Percentiles rank a stretch among this genome's conserved stretches.
phyloP scores from a whole-genome alignment of 2,113 vertebrate species.

The Plectropomus leopardus region DNA sequence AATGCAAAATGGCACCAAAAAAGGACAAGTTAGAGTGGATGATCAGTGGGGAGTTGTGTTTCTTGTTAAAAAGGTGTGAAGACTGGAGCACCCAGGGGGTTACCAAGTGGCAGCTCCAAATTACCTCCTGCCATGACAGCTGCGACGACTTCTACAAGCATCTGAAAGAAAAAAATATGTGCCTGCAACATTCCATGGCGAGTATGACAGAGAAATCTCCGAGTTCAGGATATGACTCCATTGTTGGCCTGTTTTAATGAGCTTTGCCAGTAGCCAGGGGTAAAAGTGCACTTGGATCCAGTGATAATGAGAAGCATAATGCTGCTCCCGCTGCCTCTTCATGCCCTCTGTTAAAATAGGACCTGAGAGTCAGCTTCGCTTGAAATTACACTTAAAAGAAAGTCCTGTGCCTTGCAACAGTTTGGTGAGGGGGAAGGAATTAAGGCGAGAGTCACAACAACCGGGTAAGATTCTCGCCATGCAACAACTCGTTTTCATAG shows the following conservation, averaged over 20 bases:
- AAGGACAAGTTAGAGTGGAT: not conserved
- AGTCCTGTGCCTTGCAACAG: not conserved
- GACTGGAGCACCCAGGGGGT: not conserved
- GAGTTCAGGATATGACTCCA: slow-evolving; percentile 43
- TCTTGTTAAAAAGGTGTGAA: slow-evolving; percentile 5
- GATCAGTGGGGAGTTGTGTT: not conserved
- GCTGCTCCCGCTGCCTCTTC: slow-evolving; percentile 42
- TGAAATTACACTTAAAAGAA: slow-evolving; percentile 48
- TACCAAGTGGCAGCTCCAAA: slow-evolving; percentile 11
- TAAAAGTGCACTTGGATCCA: slow-evolving; percentile 57
- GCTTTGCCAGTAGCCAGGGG: slow-evolving; percentile 53
- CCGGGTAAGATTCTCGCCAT: not conserved
- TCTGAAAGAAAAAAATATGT: slow-evolving; percentile 1
- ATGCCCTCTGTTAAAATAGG: slow-evolving; percentile 35
- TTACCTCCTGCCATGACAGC: slow-evolving; percentile 12
- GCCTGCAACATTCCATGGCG: slow-evolving; percentile 23
- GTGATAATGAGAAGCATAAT: slow-evolving; percentile 63
- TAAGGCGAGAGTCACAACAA: slow-evolving; percentile 15
- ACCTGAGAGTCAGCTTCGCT: slow-evolving; percentile 34
- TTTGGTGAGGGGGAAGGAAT: slow-evolving; percentile 12
- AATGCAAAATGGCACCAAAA: slow-evolving; percentile 14
- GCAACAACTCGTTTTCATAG: slow-evolving; percentile 27
- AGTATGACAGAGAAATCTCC: slow-evolving; percentile 34
- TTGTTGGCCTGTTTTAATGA: slow-evolving; percentile 72
- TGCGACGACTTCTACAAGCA: slow-evolving; percentile 1